Evolutionary conservation across 1,140 invertebrate species (phyloP), one percentile per base, ranked within the genome.

Genomic region (Ganaspis sp.): DNA sequence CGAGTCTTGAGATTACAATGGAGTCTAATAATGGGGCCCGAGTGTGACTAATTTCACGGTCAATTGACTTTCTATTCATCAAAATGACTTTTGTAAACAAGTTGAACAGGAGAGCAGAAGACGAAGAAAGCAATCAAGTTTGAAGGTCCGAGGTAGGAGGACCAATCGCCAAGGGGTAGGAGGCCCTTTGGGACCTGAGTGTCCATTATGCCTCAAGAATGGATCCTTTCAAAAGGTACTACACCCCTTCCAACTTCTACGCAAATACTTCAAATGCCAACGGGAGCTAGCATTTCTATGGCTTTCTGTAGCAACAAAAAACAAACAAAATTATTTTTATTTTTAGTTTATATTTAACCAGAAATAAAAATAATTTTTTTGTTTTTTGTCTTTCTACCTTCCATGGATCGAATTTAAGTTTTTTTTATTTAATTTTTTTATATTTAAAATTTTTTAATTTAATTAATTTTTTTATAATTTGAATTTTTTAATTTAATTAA

Each of bases 1-100:
- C 8, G 12, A 6, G 23, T 4, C 12, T n/a, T 64, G 15, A 4
- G 58, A 64, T 26, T 1, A 64, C 58, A 8, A 9, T 34, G 12
- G 26, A n/a, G 58, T 64, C 58, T 64, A n/a, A 26, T 64, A 64
- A 64, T 64, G 26, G 54, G 12, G 23, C 15, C 17, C 23, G 23
- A 34, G 58, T 29, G 58, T 64, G 58, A 29, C 11, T 71, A 76
- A 81, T 81, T 84, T 83, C 37, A 83, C 77, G 73, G 54, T 70
- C 73, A 42, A 40, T 75, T 80, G 77, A 78, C 74, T 76, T 78
- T 64, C 75, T 81, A 80, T 86, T 86, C 82, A 85, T 84, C 73
- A 70, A 85, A 85, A 87, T 86, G 79, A 84, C 75, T 85, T 85
- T 76, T 83, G 85, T 83, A 86, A 87, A 88, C 82, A 86, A 81